phyloP scores from a whole-genome alignment of 1,140 invertebrate genomes.

The Harpegnathos saltator region DNA sequence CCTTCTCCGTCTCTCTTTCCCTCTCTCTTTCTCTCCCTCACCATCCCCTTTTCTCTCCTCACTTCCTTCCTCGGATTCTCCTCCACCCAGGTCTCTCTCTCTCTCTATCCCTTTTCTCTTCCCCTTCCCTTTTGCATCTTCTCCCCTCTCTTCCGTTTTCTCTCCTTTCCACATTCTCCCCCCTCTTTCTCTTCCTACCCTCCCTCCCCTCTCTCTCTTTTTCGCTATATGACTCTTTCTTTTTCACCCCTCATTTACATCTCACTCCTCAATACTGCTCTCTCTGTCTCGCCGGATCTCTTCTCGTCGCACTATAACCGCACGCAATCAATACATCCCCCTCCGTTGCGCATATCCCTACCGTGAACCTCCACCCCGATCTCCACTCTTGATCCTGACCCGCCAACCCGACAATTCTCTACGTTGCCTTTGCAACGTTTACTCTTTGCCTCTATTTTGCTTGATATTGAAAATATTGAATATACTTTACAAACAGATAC shows the following conservation, averaged over 20 bases:
- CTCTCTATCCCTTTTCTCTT: background rate
- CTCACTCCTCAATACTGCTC: slow-evolving; percentile 57
- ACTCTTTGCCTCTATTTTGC: background rate
- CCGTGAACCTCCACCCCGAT: slow-evolving; percentile 36
- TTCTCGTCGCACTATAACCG: slow-evolving; percentile 71
- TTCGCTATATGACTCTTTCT: background rate
- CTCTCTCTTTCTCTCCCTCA: background rate
- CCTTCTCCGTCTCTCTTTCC: too few species aligned
- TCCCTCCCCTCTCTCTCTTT: background rate
- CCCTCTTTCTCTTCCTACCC: background rate
- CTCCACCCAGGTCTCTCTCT: too few species aligned
- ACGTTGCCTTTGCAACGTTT: background rate
- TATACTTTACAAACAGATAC: background rate
- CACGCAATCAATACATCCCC: slow-evolving; percentile 82
- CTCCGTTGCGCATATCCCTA: slow-evolving; percentile 47
- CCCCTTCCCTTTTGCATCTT: too few species aligned
- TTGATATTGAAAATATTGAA: background rate
- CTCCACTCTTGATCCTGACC: slow-evolving; percentile 62
- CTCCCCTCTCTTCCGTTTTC: background rate
- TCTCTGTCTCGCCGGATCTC: slow-evolving; percentile 15
- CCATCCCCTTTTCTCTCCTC: too few species aligned
- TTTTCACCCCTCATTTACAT: slow-evolving; percentile 65
- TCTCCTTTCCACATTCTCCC: too few species aligned
- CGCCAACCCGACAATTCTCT: slow-evolving; percentile 43
- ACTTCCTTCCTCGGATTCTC: too few species aligned